phyloP scores from a whole-genome alignment of 1,140 invertebrate species.

The Phymastichus coffea region DNA sequence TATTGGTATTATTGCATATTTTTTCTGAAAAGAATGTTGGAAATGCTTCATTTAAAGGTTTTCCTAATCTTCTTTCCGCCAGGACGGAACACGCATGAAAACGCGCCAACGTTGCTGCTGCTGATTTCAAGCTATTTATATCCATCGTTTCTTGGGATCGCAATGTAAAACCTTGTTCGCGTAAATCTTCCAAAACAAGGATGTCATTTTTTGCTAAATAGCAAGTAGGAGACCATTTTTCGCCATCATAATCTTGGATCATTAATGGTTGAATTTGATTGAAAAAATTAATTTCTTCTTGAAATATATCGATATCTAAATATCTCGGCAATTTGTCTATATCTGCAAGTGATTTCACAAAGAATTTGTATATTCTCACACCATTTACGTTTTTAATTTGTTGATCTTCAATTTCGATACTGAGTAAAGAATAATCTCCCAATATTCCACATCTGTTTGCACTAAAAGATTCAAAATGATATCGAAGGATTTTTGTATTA shows the following conservation, averaged over 20 bases:
- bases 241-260: constrained; percentile 17
- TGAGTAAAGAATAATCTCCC: neutral
- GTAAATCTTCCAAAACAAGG: constrained; percentile 1
- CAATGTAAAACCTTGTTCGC: neutral
- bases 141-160: too few species aligned
- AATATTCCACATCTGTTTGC: neutral
- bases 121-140: constrained; percentile 18
- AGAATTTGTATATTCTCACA: constrained; percentile 29
- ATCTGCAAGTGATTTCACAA: constrained; percentile 55
- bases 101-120: neutral
- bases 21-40: neutral
- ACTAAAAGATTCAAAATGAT: neutral
- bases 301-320: constrained; percentile 55
- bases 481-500: neutral
- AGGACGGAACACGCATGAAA: constrained; percentile 3
- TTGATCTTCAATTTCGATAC: neutral
- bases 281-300: constrained; percentile 55
- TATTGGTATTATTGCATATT: neutral
- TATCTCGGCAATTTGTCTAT: constrained; percentile 43
- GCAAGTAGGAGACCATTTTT: neutral
- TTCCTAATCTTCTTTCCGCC: neutral
- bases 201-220: neutral
- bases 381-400: neutral
- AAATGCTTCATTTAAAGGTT: neutral
- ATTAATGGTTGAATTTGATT: constrained; percentile 48